A percentile compares a stretch with the other conserved stretches of the same genome.
These are phyloP conservation scores for Pitta sordida DNA, from an alignment of 2,113 vertebrate species.

Conservation along the genomic window DNA sequence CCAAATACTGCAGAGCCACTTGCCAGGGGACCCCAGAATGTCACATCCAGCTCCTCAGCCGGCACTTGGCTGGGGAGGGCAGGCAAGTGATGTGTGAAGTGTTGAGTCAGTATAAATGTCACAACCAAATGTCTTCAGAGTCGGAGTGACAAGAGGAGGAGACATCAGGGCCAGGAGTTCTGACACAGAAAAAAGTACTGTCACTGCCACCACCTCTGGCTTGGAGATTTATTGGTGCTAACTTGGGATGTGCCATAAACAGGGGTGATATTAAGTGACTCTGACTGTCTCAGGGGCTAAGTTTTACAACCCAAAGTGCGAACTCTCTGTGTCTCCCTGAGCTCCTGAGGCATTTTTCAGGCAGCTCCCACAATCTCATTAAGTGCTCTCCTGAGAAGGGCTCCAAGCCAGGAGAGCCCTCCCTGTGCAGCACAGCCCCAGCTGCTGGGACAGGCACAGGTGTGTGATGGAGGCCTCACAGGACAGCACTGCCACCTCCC, in stretches of 20 bases:
- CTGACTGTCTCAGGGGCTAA: background rate
- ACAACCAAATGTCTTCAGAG: slow-evolving; percentile 16
- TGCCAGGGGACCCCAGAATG: background rate
- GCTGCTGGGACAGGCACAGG: background rate
- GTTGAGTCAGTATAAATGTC: slow-evolving; percentile 46
- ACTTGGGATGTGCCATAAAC: slow-evolving; percentile 48
- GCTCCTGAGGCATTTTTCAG: slow-evolving; percentile 28
- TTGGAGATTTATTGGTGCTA: slow-evolving; percentile 62
- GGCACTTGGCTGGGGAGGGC: background rate
- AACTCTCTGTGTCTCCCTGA: background rate
- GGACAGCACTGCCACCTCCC: background rate
- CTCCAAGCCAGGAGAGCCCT: background rate
- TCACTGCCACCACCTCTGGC: slow-evolving; percentile 22
- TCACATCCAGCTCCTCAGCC: slow-evolving; percentile 37
- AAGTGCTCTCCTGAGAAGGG: background rate
- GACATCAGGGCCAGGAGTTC: slow-evolving; percentile 36
- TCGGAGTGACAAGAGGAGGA: slow-evolving; percentile 34
- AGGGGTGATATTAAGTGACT: slow-evolving; percentile 52
- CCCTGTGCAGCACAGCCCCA: background rate
- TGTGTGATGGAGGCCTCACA: background rate
- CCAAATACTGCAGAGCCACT: background rate
- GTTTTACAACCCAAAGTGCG: background rate
- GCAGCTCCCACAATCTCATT: background rate
- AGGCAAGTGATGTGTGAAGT: background rate
- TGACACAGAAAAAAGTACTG: slow-evolving; percentile 36